These are phyloP conservation scores for Hirtodrosophila trivittata DNA, from an alignment of 2,888 invertebrate genomes.

Conservation along the genomic window DNA sequence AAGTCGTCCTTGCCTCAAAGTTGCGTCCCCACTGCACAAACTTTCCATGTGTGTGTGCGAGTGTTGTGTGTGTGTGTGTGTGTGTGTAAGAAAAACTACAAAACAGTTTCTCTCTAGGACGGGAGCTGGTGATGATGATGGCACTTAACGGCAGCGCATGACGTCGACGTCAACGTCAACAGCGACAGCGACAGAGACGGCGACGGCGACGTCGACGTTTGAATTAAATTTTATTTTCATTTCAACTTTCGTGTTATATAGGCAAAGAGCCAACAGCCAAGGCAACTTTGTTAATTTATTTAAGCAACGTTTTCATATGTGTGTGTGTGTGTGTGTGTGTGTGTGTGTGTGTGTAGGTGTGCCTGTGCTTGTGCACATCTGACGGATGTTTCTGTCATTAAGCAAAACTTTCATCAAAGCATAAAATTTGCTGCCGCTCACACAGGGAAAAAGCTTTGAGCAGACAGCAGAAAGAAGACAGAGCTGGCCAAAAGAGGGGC, in stretches of 20 bases:
- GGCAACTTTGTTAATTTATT: conserved; percentile 73
- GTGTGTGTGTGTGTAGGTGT: conserved; percentile 17
- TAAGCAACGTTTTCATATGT: conserved; percentile 62
- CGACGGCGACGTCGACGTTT: conserved; percentile 39
- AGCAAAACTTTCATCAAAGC: conserved; percentile 72
- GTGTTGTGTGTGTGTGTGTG: conserved; percentile 22
- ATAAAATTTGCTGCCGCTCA: conserved; percentile 59
- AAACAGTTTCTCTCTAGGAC: conserved; percentile 59
- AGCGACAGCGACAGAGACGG: too few species aligned
- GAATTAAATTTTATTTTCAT: conserved; percentile 74
- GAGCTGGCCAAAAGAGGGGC: background rate
- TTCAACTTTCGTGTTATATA: conserved; percentile 68
- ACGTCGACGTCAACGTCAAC: conserved; percentile 38
- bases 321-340: conserved; percentile 12
- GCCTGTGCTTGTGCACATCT: conserved; percentile 30
- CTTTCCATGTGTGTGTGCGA: conserved; percentile 20
- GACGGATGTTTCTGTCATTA: conserved; percentile 71
- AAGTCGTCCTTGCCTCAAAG: conserved; percentile 33
- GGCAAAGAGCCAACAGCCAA: conserved; percentile 65
- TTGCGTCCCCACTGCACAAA: too few species aligned
- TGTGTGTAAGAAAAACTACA: conserved; percentile 54
- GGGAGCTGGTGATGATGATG: conserved; percentile 48
- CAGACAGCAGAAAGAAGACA: conserved; percentile 1
- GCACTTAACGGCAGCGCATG: conserved; percentile 70
- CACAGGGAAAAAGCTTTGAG: conserved; percentile 25